phyloP scores from a whole-genome alignment of 2,888 invertebrate genomes.

The Latheticus oryzae region DNA sequence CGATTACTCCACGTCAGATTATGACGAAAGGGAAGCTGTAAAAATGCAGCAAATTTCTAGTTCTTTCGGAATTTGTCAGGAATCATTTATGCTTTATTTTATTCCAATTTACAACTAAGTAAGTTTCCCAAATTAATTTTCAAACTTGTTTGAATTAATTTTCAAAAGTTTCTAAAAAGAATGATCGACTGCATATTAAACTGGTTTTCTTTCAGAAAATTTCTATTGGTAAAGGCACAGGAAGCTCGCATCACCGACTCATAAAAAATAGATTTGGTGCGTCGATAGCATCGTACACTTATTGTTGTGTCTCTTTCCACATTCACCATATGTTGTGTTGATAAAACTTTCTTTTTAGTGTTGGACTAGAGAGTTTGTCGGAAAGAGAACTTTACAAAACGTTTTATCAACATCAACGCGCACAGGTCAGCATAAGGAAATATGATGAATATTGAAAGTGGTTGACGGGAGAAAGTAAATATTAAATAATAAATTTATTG shows the following conservation, averaged over 20 bases:
- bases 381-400: slow-evolving; percentile 22
- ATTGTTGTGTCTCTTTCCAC: slow-evolving; percentile 25
- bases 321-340: slow-evolving; percentile 26
- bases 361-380: slow-evolving; percentile 12
- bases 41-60: background rate
- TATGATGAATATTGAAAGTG: slow-evolving; percentile 13
- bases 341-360: slow-evolving; percentile 30
- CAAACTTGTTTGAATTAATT: too few species aligned
- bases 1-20: slow-evolving; percentile 40
- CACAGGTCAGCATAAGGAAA: slow-evolving; percentile 16
- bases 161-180: too few species aligned
- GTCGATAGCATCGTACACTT: slow-evolving; percentile 17
- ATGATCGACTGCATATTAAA: too few species aligned
- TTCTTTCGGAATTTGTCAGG: too few species aligned
- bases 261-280: slow-evolving; percentile 19
- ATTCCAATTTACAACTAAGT: too few species aligned
- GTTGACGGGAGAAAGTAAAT: slow-evolving; percentile 5
- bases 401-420: slow-evolving; percentile 30
- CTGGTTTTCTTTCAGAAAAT: too few species aligned
- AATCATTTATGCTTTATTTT: too few species aligned
- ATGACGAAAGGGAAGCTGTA: slow-evolving; percentile 1
- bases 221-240: slow-evolving; percentile 1
- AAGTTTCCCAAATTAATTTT: too few species aligned
- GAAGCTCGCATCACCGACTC: slow-evolving; percentile 15
- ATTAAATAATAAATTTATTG: too few species aligned